A percentile compares a stretch with the other conserved stretches of the same genome.
Evolutionary conservation across 2,113 vertebrate species (phyloP).

Genomic region (Mystacornis crossleyi): DNA sequence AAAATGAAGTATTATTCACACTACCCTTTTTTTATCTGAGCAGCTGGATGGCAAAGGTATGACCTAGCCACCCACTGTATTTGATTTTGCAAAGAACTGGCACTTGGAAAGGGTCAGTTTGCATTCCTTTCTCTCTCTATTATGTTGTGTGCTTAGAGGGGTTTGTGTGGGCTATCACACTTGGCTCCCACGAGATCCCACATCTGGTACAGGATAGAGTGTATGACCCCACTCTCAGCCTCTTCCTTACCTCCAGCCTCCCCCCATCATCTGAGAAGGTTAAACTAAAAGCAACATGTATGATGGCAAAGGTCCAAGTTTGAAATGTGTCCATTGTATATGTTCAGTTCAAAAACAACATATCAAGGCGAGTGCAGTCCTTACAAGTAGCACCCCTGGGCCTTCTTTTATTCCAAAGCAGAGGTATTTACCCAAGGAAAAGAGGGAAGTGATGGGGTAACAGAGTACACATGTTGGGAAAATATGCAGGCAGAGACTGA

Average conservation of each 20-base stretch:
- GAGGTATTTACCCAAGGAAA: slow-evolving; percentile 80
- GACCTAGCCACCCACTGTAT: not conserved
- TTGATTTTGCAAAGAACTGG: slow-evolving; percentile 21
- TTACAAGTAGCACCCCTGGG: slow-evolving; percentile 61
- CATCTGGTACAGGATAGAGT: slow-evolving; percentile 30
- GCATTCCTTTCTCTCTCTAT: not conserved
- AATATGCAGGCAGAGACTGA: slow-evolving; percentile 75
- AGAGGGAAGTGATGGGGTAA: slow-evolving; percentile 79
- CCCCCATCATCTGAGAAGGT: slow-evolving; percentile 43
- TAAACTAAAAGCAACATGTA: slow-evolving; percentile 60
- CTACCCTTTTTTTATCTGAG: not conserved
- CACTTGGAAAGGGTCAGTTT: not conserved
- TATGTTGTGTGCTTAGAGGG: not conserved
- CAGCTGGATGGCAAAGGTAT: not conserved
- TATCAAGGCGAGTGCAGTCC: slow-evolving; percentile 50
- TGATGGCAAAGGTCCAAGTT: slow-evolving; percentile 34
- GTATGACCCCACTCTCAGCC: slow-evolving; percentile 21
- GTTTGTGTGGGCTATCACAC: not conserved
- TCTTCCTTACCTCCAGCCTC: slow-evolving; percentile 30
- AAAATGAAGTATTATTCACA: not conserved
- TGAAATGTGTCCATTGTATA: slow-evolving; percentile 25
- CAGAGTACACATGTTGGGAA: slow-evolving; percentile 79
- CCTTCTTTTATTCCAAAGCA: slow-evolving; percentile 70
- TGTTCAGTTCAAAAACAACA: slow-evolving; percentile 63
- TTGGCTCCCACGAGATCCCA: not conserved